Evolutionary conservation across 2,888 invertebrate species (phyloP).

Genomic region (Zonitis immaculata): DNA sequence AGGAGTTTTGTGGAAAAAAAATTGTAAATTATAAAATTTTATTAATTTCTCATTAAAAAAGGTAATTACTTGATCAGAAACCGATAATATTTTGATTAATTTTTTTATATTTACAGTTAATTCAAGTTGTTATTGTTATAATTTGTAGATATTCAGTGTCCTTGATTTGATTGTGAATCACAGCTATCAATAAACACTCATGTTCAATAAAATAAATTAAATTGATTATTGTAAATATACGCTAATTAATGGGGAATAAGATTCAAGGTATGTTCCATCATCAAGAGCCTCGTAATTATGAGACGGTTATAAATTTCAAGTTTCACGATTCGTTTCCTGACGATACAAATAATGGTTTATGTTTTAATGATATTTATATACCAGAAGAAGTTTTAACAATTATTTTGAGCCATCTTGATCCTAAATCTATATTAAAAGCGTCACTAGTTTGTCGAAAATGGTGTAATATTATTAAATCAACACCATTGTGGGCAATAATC

Average conservation of each 20-base stretch:
- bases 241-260: neutral
- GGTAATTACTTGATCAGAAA: neutral
- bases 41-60: neutral
- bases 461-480: constrained; percentile 48
- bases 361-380: constrained; percentile 42
- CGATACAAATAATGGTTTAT: constrained; percentile 41
- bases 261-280: neutral
- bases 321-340: constrained; percentile 22
- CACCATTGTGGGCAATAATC: constrained; percentile 36
- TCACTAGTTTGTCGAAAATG: constrained; percentile 53
- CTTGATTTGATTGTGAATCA: neutral
- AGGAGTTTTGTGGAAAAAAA: neutral
- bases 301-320: constrained; percentile 18
- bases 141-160: neutral
- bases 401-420: constrained; percentile 47
- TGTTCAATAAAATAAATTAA: neutral
- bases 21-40: neutral
- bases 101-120: too few species aligned
- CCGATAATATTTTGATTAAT: neutral
- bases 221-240: too few species aligned
- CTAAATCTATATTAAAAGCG: constrained; percentile 45
- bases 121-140: neutral
- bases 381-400: constrained; percentile 51
- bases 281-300: neutral
- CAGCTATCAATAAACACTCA: neutral